Base-by-base conservation (phyloP, 2,113 vertebrate species). In the Gorilla gorilla region DNA sequence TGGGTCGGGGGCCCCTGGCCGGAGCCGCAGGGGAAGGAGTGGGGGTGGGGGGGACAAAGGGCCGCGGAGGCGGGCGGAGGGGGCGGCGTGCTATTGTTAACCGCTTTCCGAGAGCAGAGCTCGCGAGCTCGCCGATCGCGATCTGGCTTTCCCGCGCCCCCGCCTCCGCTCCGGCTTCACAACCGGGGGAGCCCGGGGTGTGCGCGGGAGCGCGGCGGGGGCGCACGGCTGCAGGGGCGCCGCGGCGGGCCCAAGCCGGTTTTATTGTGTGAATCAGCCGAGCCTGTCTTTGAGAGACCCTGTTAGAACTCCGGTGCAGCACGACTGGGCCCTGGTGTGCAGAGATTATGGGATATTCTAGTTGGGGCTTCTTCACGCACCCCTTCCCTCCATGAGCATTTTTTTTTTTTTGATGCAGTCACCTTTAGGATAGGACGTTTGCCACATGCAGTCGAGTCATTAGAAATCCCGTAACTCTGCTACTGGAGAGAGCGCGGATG, bases 381-480 rank as follows among this genome's bases (percentile, higher is more conserved):
- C 8, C 23, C 23, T 30, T 43, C 23, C 8, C n/a, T 55, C 52
- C 4, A n/a, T 8, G 20, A 61, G 20, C 27, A 38, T 75, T 38
- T 76, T 25, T 48, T 81, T 68, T 96, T 92, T 95, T 89, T 52
- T 50, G 25, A 97, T 97, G 97, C 98, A 98, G 97, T 98, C 98
- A 98, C 97, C 98, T 98, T 98, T 98, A 96, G 98, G 89, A 93
- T 98, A 98, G 98, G 98, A 97, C 98, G 96, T 98, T 98, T 97
- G 96, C 93, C 94, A 97, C 94, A 96, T 72, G 50, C 80, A 95
- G 27, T 87, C 57, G 87, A 97, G 97, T 97, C 97, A 94, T 97
- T 97, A 95, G 96, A 97, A 98, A 99, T 98, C 97, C 95, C 96
- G 93, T 92, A 95, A 98, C 97, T 98, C 98, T 94, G 79, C 94